A percentile compares a stretch with the other conserved stretches of the same genome.
Conservation (phyloP, 1,140 invertebrate species). For the Drosophila obscura region DNA sequence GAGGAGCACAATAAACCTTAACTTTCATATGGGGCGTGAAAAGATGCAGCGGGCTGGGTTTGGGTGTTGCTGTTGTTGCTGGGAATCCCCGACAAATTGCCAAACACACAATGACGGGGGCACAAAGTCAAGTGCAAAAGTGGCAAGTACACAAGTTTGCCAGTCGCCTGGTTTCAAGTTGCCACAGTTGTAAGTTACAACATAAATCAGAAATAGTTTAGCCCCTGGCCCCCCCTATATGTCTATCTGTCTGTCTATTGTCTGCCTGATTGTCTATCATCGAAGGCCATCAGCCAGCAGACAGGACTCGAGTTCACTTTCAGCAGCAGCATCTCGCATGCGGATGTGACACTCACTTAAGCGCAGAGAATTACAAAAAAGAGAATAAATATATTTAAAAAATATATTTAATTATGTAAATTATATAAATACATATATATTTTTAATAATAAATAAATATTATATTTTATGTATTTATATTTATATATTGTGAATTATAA, state of each 20-base stretch:
- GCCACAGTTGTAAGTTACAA: constrained; percentile 54
- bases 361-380: not conserved
- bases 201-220: constrained; percentile 63
- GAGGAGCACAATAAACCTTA: constrained; percentile 40
- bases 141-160: constrained; percentile 48
- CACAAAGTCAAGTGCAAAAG: constrained; percentile 66
- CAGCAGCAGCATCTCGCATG: constrained; percentile 7
- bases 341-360: not conserved
- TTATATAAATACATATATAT: too few relatives aligned
- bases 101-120: constrained; percentile 26
- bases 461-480: too few relatives aligned
- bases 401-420: too few relatives aligned
- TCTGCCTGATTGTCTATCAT: constrained; percentile 67
- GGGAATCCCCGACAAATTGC: constrained; percentile 36
- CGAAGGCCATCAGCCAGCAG: constrained; percentile 57
- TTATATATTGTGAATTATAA: too few relatives aligned
- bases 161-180: constrained; percentile 48
- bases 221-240: not conserved
- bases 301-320: constrained; percentile 5
- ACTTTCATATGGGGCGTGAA: constrained; percentile 49
- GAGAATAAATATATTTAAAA: too few relatives aligned
- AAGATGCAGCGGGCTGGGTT: constrained; percentile 1
- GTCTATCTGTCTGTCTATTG: constrained; percentile 46
- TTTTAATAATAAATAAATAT: too few relatives aligned
- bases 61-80: not conserved